Percentiles rank a stretch among this genome's conserved stretches.
Evolutionary conservation across 2,888 invertebrate genomes (phyloP).

Genomic region (Oscheius sp.): DNA sequence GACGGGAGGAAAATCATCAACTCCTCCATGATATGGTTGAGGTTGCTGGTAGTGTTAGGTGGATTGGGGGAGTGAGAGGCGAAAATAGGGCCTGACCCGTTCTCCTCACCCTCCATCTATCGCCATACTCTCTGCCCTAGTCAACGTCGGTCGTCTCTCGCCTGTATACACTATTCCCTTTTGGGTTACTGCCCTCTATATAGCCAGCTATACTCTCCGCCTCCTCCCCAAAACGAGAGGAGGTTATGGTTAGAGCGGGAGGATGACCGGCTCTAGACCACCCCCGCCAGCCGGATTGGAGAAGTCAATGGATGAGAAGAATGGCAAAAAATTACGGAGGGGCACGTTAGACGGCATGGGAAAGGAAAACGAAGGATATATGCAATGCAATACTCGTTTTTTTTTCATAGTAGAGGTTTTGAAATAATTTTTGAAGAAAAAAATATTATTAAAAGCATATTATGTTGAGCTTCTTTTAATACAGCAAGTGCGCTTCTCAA

Average conservation of each 20-base stretch:
- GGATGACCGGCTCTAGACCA: background rate
- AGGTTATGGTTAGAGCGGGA: background rate
- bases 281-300: background rate
- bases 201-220: background rate
- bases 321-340: background rate
- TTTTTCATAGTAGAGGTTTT: too few species aligned
- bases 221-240: background rate
- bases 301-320: background rate
- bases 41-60: too few species aligned
- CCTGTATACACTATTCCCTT: conserved; percentile 3
- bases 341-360: background rate
- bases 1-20: too few species aligned
- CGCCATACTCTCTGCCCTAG: background rate
- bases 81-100: conserved; percentile 34
- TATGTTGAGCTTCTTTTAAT: too few species aligned
- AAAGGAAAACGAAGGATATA: too few species aligned
- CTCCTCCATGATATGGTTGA: too few species aligned
- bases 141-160: background rate
- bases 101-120: background rate
- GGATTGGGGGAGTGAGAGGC: conserved; percentile 31
- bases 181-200: too few species aligned
- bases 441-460: too few species aligned
- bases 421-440: too few species aligned
- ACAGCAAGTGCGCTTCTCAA: too few species aligned
- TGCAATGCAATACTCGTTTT: too few species aligned